Percentiles rank a stretch among this genome's conserved stretches.
Evolutionary conservation across 2,797 vertebrate species (phyloP).

Genomic region (Poecilia gillii): DNA sequence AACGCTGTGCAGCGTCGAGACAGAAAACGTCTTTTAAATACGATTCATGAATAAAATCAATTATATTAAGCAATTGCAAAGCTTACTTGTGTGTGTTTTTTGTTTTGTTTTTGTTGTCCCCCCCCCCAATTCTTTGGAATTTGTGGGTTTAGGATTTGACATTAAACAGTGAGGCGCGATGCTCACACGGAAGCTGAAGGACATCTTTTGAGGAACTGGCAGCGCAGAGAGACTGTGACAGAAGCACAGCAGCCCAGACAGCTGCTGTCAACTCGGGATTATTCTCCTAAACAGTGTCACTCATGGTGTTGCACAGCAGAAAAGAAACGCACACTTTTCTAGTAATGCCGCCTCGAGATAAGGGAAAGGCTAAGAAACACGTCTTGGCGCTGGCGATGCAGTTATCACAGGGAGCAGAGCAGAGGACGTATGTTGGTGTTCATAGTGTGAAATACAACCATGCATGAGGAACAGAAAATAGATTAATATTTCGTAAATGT

Average conservation of each 20-base stretch:
- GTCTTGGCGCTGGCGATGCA: not conserved
- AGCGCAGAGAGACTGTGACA: conserved; percentile 19
- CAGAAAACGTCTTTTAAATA: not conserved
- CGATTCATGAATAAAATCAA: not conserved
- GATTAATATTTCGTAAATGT: not conserved
- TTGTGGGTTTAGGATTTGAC: not conserved
- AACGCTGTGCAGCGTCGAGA: not conserved
- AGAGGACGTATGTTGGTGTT: not conserved
- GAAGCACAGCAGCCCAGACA: not conserved
- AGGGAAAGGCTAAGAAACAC: not conserved
- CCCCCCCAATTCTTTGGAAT: not conserved
- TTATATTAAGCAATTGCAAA: not conserved
- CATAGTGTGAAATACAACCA: not conserved
- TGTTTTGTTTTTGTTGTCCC: not conserved
- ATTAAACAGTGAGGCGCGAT: not conserved
- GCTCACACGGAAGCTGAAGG: not conserved
- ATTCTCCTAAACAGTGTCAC: conserved; percentile 4
- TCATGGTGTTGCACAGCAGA: conserved; percentile 1
- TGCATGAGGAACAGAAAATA: not conserved
- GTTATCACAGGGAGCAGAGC: not conserved
- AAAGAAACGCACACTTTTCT: not conserved
- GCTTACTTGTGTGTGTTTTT: not conserved
- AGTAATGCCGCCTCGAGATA: not conserved
- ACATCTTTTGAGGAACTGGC: conserved; percentile 3
- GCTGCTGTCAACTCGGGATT: conserved; percentile 4